Conservation (phyloP, 2,888 invertebrate species). For the Formica aserva region DNA sequence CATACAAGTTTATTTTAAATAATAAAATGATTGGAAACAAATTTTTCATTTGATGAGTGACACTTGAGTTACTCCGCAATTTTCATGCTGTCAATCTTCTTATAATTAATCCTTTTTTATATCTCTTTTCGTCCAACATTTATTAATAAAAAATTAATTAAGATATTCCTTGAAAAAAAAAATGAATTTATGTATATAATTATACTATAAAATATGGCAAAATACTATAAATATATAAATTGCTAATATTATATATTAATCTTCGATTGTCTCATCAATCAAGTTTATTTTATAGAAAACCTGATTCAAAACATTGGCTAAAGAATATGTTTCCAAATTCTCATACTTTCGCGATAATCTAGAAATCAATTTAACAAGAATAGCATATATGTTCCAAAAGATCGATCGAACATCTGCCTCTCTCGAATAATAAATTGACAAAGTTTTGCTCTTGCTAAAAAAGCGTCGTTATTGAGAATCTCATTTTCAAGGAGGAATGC, state of each 20-base stretch:
- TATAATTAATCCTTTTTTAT: background rate
- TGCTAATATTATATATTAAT: background rate
- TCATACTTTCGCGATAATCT: background rate
- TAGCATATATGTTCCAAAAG: background rate
- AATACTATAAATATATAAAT: background rate
- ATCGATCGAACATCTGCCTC: background rate
- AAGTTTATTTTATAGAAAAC: background rate
- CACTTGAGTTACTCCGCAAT: background rate
- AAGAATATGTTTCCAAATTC: background rate
- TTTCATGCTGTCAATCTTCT: constrained; percentile 3
- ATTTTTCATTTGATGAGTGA: constrained; percentile 12
- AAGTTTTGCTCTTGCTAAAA: background rate
- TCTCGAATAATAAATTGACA: background rate
- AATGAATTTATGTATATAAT: background rate
- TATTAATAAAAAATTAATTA: background rate
- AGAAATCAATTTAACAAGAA: background rate
- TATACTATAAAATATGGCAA: background rate
- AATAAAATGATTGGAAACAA: constrained; percentile 2
- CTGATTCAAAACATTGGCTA: background rate
- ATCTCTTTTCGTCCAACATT: background rate
- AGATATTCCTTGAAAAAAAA: background rate
- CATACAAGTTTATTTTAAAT: constrained; percentile 7
- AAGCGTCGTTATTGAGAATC: background rate
- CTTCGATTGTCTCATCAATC: background rate
- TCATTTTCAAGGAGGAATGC: background rate